Base-by-base conservation (phyloP, 2,797 vertebrate genomes). In the Rhabdophis nuchalis region DNA sequence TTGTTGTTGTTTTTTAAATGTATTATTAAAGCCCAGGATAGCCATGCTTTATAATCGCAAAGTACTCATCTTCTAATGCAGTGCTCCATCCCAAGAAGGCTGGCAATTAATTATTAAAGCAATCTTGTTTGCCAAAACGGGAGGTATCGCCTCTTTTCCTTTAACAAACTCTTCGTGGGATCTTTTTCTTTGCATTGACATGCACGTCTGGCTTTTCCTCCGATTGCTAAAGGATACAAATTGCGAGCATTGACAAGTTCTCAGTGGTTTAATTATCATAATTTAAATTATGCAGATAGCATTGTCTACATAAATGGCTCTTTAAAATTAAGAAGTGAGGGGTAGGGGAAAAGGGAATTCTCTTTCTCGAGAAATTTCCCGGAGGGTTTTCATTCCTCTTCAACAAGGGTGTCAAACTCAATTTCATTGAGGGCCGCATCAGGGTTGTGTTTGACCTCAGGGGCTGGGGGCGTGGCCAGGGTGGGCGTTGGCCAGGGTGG, bases 61-160 rank as follows among this genome's bases (percentile, higher is more conserved):
- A 92, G 25, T 13, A 27, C 0, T 36, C 64, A 72, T 72, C 90
- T 46, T 88, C 53, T 41, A 85, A 64, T 4, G 46, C 57, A 56
- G 72, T 86, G 41, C 52, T 94, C 93, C 93, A 89, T 90, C 27
- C 77, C 90, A 1, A 50, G 64, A 91, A 94, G 88, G 86, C 90
- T 92, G 82, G 85, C 92, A 91, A 94, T 95, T 72, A 95, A 90
- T 94, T 89, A 29, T 23, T 85, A 41, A 53, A 20, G 32, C 11
- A 87, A 68, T 93, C 46, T 95, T 36, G 64, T 72, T 72, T 72
- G 64, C 32, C 6, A 72, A 36, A 72, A 9, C 2, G 7, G 64
- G 64, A 72, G 32, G 32, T 36, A 36, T 72, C 6, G 3, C 16
- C 32, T 72, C 64, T 7, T 72, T 72, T 36, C 64, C 32, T 72